These are phyloP conservation scores for Cyrtodaria siliqua DNA, from an alignment of 2,888 invertebrate species.

Conservation along the genomic window DNA sequence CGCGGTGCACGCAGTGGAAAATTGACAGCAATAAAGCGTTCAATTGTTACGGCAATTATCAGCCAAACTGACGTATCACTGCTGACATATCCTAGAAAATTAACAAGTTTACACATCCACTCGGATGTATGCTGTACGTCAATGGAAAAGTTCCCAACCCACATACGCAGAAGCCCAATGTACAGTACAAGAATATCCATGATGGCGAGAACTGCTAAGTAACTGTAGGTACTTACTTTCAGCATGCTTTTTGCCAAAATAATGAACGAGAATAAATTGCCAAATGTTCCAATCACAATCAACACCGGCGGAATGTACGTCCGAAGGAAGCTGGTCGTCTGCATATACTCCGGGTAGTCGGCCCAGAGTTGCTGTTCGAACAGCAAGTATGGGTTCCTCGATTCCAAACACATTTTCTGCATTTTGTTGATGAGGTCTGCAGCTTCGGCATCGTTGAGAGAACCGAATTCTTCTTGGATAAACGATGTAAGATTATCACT, in stretches of 20 bases:
- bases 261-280: slow-evolving; percentile 83
- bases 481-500: too few relatives aligned
- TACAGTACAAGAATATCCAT: slow-evolving; percentile 84
- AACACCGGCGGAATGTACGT: slow-evolving; percentile 82
- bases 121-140: slow-evolving; percentile 77
- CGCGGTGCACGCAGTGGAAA: slow-evolving; percentile 81
- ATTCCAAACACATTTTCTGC: too few relatives aligned
- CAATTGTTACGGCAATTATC: slow-evolving; percentile 84
- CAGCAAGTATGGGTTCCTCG: too few relatives aligned
- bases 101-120: slow-evolving; percentile 81
- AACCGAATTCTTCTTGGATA: too few relatives aligned
- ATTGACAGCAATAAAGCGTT: slow-evolving; percentile 84
- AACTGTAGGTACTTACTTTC: slow-evolving; percentile 83
- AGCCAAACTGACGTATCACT: slow-evolving; percentile 85
- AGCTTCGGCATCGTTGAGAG: too few relatives aligned
- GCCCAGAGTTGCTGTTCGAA: too few relatives aligned
- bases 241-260: slow-evolving; percentile 81
- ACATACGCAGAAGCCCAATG: slow-evolving; percentile 82
- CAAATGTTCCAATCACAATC: slow-evolving; percentile 83
- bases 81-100: slow-evolving; percentile 79
- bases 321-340: slow-evolving; percentile 57
- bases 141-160: slow-evolving; percentile 81
- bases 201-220: slow-evolving; percentile 82
- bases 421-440: too few relatives aligned
- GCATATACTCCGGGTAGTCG: slow-evolving; percentile 45